Percentiles rank a stretch among this genome's conserved stretches.
These are phyloP conservation scores for Hoplostethus mediterraneus DNA, from an alignment of 2,797 vertebrate genomes.

Conservation along the genomic window DNA sequence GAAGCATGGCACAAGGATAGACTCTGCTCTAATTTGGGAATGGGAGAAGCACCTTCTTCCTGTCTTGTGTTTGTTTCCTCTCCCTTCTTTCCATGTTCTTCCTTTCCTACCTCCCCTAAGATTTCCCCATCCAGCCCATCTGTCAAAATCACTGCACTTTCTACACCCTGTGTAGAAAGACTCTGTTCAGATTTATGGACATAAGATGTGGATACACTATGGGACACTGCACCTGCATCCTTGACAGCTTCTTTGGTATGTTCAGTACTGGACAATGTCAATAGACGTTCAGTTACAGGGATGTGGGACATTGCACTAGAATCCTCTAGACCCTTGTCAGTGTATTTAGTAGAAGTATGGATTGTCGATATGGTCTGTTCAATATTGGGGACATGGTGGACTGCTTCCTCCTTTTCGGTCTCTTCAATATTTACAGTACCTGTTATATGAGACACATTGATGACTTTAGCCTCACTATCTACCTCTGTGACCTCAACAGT, in stretches of 20 bases:
- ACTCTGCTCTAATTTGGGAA: neutral
- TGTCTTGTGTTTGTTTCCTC: neutral
- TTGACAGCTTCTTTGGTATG: neutral
- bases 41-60: neutral
- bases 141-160: neutral
- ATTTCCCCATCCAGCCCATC: neutral
- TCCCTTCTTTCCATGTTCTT: neutral
- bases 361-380: neutral
- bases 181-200: neutral
- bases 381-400: neutral
- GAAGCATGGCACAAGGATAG: neutral
- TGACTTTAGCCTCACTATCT: neutral
- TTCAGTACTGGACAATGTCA: neutral
- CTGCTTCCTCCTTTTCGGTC: neutral
- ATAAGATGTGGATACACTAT: neutral
- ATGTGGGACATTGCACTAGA: neutral
- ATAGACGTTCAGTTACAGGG: neutral
- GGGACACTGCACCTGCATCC: neutral
- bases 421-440: neutral
- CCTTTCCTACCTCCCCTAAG: neutral
- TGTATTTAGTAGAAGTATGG: neutral
- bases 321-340: neutral
- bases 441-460: neutral
- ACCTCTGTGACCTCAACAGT: neutral
- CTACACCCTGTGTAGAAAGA: neutral